Percentiles rank a stretch among this genome's conserved stretches.
phyloP scores from a whole-genome alignment of 2,113 vertebrate genomes.

The Ranitomeya imitator region DNA sequence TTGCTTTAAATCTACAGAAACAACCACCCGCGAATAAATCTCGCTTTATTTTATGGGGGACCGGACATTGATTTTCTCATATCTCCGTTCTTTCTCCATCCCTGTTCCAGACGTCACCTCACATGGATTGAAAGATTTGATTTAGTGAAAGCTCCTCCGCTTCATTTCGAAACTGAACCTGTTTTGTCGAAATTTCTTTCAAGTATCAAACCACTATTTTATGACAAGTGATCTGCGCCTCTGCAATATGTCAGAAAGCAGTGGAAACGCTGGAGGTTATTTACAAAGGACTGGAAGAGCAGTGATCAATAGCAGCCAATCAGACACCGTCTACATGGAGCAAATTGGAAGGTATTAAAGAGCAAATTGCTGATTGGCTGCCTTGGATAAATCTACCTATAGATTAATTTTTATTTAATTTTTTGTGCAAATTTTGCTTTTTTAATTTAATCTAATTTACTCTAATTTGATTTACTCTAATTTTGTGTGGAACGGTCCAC shows the following conservation, averaged over 20 bases:
- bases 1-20: slow-evolving; percentile 55
- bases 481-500: no score
- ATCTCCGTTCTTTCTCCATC: slow-evolving; percentile 66
- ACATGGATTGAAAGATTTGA: slow-evolving; percentile 74
- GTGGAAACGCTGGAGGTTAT: not conserved
- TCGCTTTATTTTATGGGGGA: slow-evolving; percentile 77
- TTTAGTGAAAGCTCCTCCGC: slow-evolving; percentile 73
- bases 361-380: not conserved
- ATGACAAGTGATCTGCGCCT: slow-evolving; percentile 3
- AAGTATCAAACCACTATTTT: slow-evolving; percentile 34
- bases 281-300: not conserved
- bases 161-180: slow-evolving; percentile 50
- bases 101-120: slow-evolving; percentile 64
- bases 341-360: not conserved
- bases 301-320: not conserved
- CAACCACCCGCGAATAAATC: slow-evolving; percentile 66
- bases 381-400: not conserved
- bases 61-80: slow-evolving; percentile 79
- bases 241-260: not conserved
- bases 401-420: not conserved
- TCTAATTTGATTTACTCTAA: no score
- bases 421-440: no score
- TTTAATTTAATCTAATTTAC: no score
- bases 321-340: not conserved
- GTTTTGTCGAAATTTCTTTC: slow-evolving; percentile 39